Conservation (phyloP, 2,797 vertebrate species). For the Pipistrellus nathusii region DNA sequence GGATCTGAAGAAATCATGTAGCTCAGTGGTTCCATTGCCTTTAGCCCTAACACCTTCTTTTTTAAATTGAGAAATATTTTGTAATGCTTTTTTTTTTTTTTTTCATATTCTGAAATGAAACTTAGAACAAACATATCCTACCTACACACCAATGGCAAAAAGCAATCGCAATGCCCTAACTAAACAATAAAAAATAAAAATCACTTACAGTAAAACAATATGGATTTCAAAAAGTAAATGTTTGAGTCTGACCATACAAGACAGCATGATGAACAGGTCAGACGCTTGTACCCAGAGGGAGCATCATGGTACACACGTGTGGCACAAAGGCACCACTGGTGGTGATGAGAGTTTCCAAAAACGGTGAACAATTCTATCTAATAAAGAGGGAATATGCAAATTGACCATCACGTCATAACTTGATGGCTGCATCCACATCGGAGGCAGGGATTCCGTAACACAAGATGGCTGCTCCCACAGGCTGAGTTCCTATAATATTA, state of each 20-base stretch:
- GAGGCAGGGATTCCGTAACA: too few species aligned
- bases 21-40: neutral
- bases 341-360: neutral
- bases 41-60: neutral
- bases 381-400: too few species aligned
- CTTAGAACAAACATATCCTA: neutral
- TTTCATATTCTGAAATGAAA: conserved; percentile 26
- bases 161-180: neutral
- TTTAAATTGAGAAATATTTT: neutral
- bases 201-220: neutral
- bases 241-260: neutral
- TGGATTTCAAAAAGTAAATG: neutral
- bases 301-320: accelerated
- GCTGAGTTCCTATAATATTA: too few species aligned
- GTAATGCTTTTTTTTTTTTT: neutral
- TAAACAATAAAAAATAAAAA: neutral
- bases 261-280: accelerated
- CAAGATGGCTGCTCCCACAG: too few species aligned
- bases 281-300: neutral
- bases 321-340: neutral
- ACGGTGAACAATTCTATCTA: neutral
- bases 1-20: neutral
- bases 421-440: too few species aligned
- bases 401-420: too few species aligned
- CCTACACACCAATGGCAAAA: neutral